Conservation (phyloP, 2,888 invertebrate species). For the Caenorhabditis becei region DNA sequence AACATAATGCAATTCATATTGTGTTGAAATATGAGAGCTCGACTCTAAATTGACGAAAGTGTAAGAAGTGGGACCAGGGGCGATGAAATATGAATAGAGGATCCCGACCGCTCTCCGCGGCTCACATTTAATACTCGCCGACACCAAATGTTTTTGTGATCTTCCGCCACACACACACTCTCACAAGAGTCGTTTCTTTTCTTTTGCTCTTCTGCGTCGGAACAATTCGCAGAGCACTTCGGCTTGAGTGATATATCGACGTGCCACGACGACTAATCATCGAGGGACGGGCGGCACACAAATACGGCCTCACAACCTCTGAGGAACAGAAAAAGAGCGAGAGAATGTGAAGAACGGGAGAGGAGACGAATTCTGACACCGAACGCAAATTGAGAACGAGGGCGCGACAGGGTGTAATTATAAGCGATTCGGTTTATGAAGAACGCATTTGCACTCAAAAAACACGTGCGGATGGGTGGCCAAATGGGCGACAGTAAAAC, state of each 20-base stretch:
- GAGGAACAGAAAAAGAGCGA: not conserved
- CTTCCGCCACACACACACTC: slow-evolving; percentile 17
- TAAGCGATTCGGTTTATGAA: slow-evolving; percentile 32
- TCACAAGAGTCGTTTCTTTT: not conserved
- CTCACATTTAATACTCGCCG: slow-evolving; percentile 12
- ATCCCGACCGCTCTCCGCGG: not conserved
- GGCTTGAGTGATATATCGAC: slow-evolving; percentile 45
- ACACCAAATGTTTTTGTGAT: slow-evolving; percentile 42
- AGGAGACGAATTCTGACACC: slow-evolving; percentile 9
- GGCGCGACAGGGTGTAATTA: slow-evolving; percentile 16
- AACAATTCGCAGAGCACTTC: slow-evolving; percentile 32
- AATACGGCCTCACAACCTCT: slow-evolving; percentile 2
- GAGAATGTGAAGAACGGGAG: not conserved
- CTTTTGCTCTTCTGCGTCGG: slow-evolving; percentile 13
- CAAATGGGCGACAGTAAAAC: slow-evolving; percentile 24
- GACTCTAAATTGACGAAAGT: slow-evolving; percentile 23
- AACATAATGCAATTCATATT: slow-evolving; percentile 43
- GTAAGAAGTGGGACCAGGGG: slow-evolving; percentile 1
- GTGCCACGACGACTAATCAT: slow-evolving; percentile 45
- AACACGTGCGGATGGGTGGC: slow-evolving; percentile 31
- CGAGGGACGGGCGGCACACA: slow-evolving; percentile 24
- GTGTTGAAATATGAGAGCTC: slow-evolving; percentile 40
- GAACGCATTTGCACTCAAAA: slow-evolving; percentile 23
- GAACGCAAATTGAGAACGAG: slow-evolving; percentile 15
- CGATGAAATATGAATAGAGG: slow-evolving; percentile 32